Evolutionary conservation across 1,140 invertebrate genomes (phyloP), one percentile per base, ranked within the genome.

Genomic region (Pseudomyrmex dendroicus): DNA sequence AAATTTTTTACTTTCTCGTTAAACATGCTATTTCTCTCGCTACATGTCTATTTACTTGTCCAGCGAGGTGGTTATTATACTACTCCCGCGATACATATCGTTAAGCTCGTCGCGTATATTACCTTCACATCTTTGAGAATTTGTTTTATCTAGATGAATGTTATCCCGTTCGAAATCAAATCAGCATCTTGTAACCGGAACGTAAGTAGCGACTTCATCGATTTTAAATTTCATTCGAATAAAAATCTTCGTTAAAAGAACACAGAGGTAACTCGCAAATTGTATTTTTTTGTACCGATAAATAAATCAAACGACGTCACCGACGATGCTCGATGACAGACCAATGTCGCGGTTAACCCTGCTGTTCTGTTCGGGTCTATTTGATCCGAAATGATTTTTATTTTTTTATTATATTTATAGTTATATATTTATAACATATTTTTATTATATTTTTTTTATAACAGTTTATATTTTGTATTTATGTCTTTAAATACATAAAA

Each of bases 131-230:
- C 61, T 52, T 64, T 25, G 12, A 64, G 48, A 10, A 76, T 76
- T 62, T 12, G 15, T n/a, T 64, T 64, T 64, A 54, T 54, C 61
- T 25, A 20, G 48, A 17, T 22, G n/a, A 17, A 74, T 48, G 59
- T 64, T 74, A 52, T 46, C 15, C 35, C 17, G 72, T 59, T 44
- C 46, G 46, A 74, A 66, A 76, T 66, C 25, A 12, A 76, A 76
- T 25, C 25, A 22, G 15, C 46, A 17, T 59, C 59, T 64, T 64
- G 13, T 52, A 64, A 76, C 8, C 22, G 25, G n/a, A 62, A 76
- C 61, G 73, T 22, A 64, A 73, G 61, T 15, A 20, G 57, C 44
- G 20, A 74, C 20, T 48, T 15, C 35, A 7, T 52, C 13, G 3
- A 52, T 52, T 52, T 52, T 2, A 12, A 52, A 12, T 1, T n/a